Evolutionary conservation across 2,113 vertebrate species (phyloP), one percentile per base, ranked within the genome.

Genomic region (Cinclus cinclus): DNA sequence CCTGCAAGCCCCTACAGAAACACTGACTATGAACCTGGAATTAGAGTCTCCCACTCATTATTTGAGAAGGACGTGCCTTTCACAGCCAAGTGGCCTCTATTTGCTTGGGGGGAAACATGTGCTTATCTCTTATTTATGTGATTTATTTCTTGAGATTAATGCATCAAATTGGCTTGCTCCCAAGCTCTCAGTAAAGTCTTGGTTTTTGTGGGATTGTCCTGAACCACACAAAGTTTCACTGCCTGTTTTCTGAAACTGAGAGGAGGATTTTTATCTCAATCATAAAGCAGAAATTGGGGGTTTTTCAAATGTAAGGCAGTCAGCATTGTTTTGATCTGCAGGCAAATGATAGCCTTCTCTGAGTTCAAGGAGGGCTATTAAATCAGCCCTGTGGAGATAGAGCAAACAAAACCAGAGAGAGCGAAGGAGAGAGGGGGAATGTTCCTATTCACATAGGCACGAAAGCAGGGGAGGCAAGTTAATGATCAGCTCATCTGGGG

Each of bases 11-110:
- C 96, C 87, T 70, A 12, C 91, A 93, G 94, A 63, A 94, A 81
- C 91, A 84, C 50, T 11, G 17, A 58, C 79, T 86, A 55, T 2
- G 1, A 83, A 82, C 42, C 69, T 30, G 55, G 79, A 90, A 92
- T 91, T 67, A 70, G 58, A 73, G 75, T 77, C 89, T 96, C 96
- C 96, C 91, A 88, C 96, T 95, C 94, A 64, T 59, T 87, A 77
- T 46, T 85, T 83, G 82, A 67, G 84, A 92, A 88, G 94, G 93
- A 94, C 20, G 7, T 25, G 79, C 78, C 93, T 92, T 96, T 97
- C 96, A 97, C 96, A 96, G 96, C 95, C 96, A 96, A 96, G 87
- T 52, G 82, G 93, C 95, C 94, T 85, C 96, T 70, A 22, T 79
- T 87, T 87, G 84, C 91, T 86, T 44, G 63, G 70, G 75, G 85